These are phyloP conservation scores for Lophius americanus DNA, from an alignment of 2,797 vertebrate genomes.

Conservation along the genomic window DNA sequence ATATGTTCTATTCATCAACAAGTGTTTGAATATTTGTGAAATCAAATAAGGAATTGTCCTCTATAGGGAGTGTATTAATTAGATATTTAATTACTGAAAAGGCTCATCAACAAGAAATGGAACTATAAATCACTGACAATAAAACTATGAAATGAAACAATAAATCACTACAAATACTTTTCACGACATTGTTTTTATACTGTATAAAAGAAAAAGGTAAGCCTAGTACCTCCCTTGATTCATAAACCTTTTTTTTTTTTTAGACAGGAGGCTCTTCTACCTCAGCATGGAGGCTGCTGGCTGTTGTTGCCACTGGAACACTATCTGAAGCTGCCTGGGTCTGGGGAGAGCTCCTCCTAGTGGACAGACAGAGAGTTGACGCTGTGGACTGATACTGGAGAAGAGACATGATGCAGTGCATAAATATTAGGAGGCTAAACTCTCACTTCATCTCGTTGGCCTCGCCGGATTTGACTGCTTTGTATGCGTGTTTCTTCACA, in stretches of 20 bases:
- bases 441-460: constrained; percentile 67
- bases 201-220: not conserved
- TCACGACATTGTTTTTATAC: not conserved
- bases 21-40: not conserved
- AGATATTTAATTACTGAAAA: not conserved
- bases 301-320: constrained; percentile 49
- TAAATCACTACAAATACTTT: not conserved
- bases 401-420: not conserved
- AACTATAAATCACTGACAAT: not conserved
- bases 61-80: no score
- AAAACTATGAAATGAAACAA: not conserved
- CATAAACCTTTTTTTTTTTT: constrained; percentile 20
- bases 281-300: constrained; percentile 29
- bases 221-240: not conserved
- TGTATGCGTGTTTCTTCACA: constrained; percentile 66
- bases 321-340: constrained; percentile 22
- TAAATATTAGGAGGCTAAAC: not conserved
- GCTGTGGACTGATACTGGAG: not conserved
- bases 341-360: constrained; percentile 52
- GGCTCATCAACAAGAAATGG: constrained; percentile 5
- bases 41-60: no score
- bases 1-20: not conserved
- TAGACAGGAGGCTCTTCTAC: constrained; percentile 43
- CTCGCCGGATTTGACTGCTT: constrained; percentile 41
- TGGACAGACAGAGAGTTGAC: constrained; percentile 29